phyloP scores from a whole-genome alignment of 2,888 invertebrate genomes.

The Liopterus haemorrhoidalis region DNA sequence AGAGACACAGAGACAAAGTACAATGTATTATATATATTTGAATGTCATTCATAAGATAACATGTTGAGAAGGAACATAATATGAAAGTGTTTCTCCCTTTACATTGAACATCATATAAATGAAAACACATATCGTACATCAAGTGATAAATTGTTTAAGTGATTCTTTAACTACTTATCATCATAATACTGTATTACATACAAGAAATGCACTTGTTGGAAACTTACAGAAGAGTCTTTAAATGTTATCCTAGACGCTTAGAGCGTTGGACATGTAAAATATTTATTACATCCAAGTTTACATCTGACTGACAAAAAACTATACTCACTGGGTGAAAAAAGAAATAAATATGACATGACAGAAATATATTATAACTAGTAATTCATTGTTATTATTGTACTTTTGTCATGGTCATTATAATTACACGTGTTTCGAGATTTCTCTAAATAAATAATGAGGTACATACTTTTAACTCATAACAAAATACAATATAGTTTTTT shows the following conservation, averaged over 20 bases:
- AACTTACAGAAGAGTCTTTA: conserved; percentile 76
- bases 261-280: conserved; percentile 34
- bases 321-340: conserved; percentile 27
- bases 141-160: conserved; percentile 24
- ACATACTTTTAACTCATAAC: too few relatives aligned
- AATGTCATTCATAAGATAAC: too few relatives aligned
- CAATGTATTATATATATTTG: too few relatives aligned
- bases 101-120: too few relatives aligned
- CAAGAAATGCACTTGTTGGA: conserved; percentile 85
- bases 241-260: conserved; percentile 17
- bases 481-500: conserved; percentile 20
- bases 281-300: too few relatives aligned
- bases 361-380: conserved; percentile 17
- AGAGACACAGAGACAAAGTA: too few relatives aligned
- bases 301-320: conserved; percentile 23
- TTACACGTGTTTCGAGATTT: conserved; percentile 2
- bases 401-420: conserved; percentile 22
- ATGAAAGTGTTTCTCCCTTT: too few relatives aligned
- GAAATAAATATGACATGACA: conserved; percentile 2
- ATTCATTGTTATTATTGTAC: conserved; percentile 23
- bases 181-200: conserved; percentile 85
- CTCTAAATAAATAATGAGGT: too few relatives aligned
- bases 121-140: conserved; percentile 12
- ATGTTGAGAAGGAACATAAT: too few relatives aligned
- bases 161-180: conserved; percentile 47